Evolutionary conservation across 2,888 invertebrate species (phyloP).

Genomic region (Dicyrtomina minuta): DNA sequence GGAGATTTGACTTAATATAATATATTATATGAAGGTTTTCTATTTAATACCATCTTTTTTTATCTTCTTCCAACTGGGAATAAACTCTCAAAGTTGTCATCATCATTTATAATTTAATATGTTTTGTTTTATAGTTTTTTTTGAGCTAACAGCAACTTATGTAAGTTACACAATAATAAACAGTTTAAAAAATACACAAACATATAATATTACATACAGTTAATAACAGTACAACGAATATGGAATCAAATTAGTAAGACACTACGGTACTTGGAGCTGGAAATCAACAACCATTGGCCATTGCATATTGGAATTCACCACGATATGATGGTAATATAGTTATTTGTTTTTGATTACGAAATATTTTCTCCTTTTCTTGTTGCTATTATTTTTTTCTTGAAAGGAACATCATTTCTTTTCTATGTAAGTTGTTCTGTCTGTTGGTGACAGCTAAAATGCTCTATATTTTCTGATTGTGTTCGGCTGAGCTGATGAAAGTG

Average conservation of each 20-base stretch:
- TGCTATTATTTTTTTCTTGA: no score
- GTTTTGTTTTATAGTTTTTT: neutral
- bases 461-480: no score
- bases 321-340: no score
- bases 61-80: slow-evolving; percentile 9
- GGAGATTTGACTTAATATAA: neutral
- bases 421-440: no score
- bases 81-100: slow-evolving; percentile 16
- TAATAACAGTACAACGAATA: slow-evolving; percentile 19
- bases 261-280: slow-evolving; percentile 37
- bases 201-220: slow-evolving; percentile 14
- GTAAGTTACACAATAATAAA: slow-evolving; percentile 16
- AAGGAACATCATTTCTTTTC: no score
- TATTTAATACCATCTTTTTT: neutral
- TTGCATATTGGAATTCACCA: slow-evolving; percentile 8
- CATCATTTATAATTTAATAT: neutral
- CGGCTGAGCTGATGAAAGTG: no score
- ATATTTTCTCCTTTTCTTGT: neutral
- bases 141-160: slow-evolving; percentile 28
- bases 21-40: neutral
- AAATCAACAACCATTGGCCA: slow-evolving; percentile 38
- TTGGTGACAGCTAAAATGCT: no score
- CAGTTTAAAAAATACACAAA: slow-evolving; percentile 25
- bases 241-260: slow-evolving; percentile 38
- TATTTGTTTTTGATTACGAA: neutral